These are phyloP conservation scores for Hemistola chrysoprasaria DNA, from an alignment of 2,888 invertebrate genomes.

Conservation along the genomic window DNA sequence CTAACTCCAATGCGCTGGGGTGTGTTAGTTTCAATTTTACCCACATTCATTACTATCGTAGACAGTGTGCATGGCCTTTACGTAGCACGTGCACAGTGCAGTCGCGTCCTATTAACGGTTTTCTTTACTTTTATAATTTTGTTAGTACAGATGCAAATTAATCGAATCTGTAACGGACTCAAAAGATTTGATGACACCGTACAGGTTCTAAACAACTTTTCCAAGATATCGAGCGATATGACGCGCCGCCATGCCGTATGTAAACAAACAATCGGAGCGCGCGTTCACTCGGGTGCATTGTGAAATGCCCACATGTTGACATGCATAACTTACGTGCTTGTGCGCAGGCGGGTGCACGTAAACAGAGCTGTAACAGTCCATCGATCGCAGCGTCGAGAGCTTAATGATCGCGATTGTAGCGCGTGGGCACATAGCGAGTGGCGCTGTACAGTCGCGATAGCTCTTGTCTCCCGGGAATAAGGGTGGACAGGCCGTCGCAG, in stretches of 20 bases:
- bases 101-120: constrained; percentile 47
- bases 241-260: constrained; percentile 39
- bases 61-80: too few species aligned
- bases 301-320: constrained; percentile 59
- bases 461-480: constrained; percentile 17
- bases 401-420: constrained; percentile 35
- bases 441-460: constrained; percentile 24
- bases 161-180: constrained; percentile 32
- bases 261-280: constrained; percentile 62
- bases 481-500: constrained; percentile 10
- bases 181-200: constrained; percentile 12
- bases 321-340: constrained; percentile 74
- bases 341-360: constrained; percentile 50
- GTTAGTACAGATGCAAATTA: constrained; percentile 47
- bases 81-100: constrained; percentile 44
- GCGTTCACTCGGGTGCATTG: constrained; percentile 56
- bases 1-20: too few species aligned
- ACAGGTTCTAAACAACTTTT: constrained; percentile 23
- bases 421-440: constrained; percentile 27
- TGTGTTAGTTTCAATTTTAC: too few species aligned
- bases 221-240: constrained; percentile 19
- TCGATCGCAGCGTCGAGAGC: constrained; percentile 41
- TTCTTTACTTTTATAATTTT: too few species aligned
- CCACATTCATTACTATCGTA: too few species aligned
- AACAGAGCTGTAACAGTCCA: constrained; percentile 56